Conservation (phyloP, 2,888 invertebrate species). For the Therioaphis trifolii region DNA sequence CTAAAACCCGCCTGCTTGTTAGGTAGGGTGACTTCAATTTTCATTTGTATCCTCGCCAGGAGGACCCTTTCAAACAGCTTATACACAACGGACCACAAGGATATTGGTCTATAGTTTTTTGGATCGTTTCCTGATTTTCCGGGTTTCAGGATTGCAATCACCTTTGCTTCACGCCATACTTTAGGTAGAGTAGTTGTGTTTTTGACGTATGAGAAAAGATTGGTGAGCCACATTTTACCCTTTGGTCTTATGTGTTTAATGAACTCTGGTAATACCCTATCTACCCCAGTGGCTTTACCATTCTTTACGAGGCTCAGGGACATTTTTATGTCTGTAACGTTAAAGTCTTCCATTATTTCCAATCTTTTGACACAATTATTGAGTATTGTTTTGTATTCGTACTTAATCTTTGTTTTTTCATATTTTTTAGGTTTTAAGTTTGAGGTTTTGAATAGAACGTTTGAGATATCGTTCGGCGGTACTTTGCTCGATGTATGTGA, state of each 20-base stretch:
- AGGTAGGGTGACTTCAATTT: background rate
- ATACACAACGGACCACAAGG: background rate
- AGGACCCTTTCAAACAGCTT: background rate
- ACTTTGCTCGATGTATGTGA: constrained; percentile 17
- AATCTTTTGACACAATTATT: constrained; percentile 18
- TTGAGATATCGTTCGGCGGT: background rate
- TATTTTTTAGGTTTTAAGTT: background rate
- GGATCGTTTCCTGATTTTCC: constrained; percentile 3
- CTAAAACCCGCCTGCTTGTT: background rate
- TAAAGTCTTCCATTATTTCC: constrained; percentile 33
- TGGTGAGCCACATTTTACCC: constrained; percentile 5
- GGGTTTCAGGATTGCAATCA: constrained; percentile 8
- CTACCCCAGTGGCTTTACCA: constrained; percentile 22
- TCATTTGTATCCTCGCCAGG: accelerated
- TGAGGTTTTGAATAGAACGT: constrained; percentile 27
- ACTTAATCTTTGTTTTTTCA: constrained; percentile 9
- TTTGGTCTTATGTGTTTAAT: constrained; percentile 6
- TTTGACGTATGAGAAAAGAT: background rate
- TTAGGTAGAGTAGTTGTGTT: constrained; percentile 11
- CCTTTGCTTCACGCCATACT: constrained; percentile 21
- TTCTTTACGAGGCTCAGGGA: constrained; percentile 3
- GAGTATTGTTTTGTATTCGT: background rate
- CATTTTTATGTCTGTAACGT: background rate
- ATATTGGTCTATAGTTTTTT: background rate
- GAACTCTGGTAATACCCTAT: constrained; percentile 28